Evolutionary conservation across 30 jellyfish, hydroid and myxozoan species (phyloP).

Genomic region (Turritopsis dohrnii): DNA sequence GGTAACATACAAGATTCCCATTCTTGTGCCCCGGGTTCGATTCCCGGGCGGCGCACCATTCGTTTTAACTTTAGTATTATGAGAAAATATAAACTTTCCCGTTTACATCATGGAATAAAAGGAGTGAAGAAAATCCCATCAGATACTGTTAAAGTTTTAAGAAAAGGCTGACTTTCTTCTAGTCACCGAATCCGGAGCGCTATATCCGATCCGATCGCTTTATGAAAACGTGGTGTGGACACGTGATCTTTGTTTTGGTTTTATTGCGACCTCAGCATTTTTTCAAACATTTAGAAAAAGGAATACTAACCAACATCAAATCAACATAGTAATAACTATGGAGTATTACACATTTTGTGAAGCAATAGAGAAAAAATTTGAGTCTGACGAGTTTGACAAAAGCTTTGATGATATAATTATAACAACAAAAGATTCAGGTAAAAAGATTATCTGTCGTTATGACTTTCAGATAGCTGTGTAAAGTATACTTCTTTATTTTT

Average conservation of each 20-base stretch:
- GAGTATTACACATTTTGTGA: slow-evolving; percentile 9
- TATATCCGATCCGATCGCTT: too few species aligned
- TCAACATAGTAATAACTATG: too few species aligned
- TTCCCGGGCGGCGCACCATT: slow-evolving; percentile 99
- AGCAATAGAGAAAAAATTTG: neutral
- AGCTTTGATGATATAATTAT: neutral
- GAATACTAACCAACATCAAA: too few species aligned
- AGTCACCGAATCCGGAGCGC: too few species aligned
- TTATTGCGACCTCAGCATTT: neutral
- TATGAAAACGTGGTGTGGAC: neutral
- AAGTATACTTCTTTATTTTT: neutral
- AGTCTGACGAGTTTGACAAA: neutral
- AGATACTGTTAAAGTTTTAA: too few species aligned
- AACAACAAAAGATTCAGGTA: neutral
- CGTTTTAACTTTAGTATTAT: neutral
- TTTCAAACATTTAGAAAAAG: neutral
- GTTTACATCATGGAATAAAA: neutral
- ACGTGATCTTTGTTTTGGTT: neutral
- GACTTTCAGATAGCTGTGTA: neutral
- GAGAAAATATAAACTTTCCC: neutral
- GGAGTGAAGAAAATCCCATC: neutral
- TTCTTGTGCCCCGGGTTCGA: slow-evolving; percentile 99
- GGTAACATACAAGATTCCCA: slow-evolving; percentile 99
- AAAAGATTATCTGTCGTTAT: neutral
- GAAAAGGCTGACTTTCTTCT: too few species aligned